phyloP scores from a whole-genome alignment of 2,888 invertebrate genomes.

The Amblyjoppa fuscipennis region DNA sequence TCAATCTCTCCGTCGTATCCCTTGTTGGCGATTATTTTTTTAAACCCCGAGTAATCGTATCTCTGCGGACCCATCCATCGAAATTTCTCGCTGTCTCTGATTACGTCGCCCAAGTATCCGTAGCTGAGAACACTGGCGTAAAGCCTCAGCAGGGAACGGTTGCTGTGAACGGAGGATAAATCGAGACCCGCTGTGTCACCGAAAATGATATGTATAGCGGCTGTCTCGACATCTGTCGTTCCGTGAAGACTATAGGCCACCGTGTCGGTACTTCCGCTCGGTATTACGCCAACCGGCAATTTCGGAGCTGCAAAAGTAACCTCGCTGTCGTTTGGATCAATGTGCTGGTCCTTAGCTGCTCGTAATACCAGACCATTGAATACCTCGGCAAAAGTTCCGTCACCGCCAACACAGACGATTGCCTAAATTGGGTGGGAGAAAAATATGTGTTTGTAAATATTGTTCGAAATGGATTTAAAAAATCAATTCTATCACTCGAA shows the following conservation, averaged over 20 bases:
- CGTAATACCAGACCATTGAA: constrained; percentile 90
- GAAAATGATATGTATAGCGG: constrained; percentile 93
- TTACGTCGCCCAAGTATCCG: constrained; percentile 94
- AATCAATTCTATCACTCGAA: background rate
- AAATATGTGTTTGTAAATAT: constrained; percentile 71
- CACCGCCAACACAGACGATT: constrained; percentile 93
- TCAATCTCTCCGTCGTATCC: constrained; percentile 89
- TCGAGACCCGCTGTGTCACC: constrained; percentile 92
- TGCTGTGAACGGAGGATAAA: constrained; percentile 90
- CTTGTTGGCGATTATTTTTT: constrained; percentile 88
- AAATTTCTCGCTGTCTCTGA: constrained; percentile 92
- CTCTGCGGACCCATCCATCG: constrained; percentile 95
- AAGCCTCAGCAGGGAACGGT: constrained; percentile 88
- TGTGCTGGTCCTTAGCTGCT: constrained; percentile 86
- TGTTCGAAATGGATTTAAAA: background rate
- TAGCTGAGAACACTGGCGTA: constrained; percentile 93
- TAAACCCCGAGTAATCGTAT: constrained; percentile 92
- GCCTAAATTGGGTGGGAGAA: constrained; percentile 90
- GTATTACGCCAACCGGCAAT: constrained; percentile 90
- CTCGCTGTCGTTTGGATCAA: constrained; percentile 87
- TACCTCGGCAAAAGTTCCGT: constrained; percentile 94
- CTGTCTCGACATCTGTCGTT: constrained; percentile 92
- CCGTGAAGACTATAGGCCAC: constrained; percentile 93
- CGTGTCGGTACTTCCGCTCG: constrained; percentile 92
- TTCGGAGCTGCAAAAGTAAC: constrained; percentile 86